Evolutionary conservation across 2,888 invertebrate genomes (phyloP).

Genomic region (Philonicus albiceps): DNA sequence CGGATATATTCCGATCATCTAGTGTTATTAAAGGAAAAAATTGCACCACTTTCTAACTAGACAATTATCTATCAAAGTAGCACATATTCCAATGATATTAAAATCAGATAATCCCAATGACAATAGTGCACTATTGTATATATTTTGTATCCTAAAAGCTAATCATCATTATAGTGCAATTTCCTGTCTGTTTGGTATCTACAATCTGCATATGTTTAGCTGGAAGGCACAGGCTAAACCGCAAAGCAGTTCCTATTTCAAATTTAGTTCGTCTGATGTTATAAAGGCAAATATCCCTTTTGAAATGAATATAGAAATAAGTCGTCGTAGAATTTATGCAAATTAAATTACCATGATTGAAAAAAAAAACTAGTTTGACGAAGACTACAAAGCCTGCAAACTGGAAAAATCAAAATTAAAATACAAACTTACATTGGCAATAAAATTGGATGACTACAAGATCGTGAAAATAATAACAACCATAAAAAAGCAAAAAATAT

Average conservation of each 20-base stretch:
- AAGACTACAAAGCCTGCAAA: background rate
- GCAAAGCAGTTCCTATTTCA: background rate
- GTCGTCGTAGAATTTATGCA: background rate
- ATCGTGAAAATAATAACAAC: background rate
- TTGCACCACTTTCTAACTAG: background rate
- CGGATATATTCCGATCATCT: no score
- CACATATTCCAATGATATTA: background rate
- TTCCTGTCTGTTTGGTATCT: background rate
- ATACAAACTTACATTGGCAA: background rate
- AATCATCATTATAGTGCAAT: background rate
- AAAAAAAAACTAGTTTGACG: background rate
- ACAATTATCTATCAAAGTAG: background rate
- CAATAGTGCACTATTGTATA: background rate
- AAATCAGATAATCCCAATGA: background rate
- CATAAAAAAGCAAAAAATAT: background rate
- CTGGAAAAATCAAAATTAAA: background rate
- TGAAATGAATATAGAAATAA: background rate
- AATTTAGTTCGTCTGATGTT: background rate
- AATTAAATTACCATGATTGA: background rate
- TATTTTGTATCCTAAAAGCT: background rate
- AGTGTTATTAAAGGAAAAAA: background rate
- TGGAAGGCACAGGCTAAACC: background rate
- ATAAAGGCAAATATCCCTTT: background rate
- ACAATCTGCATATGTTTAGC: background rate
- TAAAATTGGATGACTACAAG: background rate